Conservation (phyloP, 2,797 vertebrate species). For the Acomys russatus region DNA sequence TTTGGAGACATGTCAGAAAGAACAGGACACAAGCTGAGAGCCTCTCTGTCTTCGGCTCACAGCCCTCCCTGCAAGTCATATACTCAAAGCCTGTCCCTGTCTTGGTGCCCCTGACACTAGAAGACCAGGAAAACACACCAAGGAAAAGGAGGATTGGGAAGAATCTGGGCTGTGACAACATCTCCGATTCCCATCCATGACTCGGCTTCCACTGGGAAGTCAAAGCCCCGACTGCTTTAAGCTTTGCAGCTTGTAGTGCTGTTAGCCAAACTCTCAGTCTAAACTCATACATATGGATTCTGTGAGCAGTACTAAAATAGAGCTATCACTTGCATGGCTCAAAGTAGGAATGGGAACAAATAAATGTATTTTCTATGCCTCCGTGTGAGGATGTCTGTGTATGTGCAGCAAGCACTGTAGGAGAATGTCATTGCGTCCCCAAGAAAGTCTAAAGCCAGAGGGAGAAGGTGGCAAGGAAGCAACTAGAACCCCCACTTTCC, state of each 20-base stretch:
- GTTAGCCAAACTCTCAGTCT: not conserved
- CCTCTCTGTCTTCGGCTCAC: not conserved
- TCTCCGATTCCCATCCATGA: not conserved
- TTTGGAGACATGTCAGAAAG: not conserved
- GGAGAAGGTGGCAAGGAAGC: not conserved
- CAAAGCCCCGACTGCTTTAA: not conserved
- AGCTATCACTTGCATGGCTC: not conserved
- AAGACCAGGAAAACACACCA: not conserved
- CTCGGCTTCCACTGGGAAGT: not conserved
- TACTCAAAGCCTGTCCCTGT: not conserved
- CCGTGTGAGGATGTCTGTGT: not conserved
- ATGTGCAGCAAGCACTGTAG: not conserved
- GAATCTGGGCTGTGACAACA: not conserved
- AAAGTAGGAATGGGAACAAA: not conserved
- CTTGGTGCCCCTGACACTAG: rapidly evolving
- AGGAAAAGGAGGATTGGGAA: not conserved
- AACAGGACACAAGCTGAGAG: not conserved
- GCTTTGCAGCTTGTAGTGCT: not conserved
- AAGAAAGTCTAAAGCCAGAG: not conserved
- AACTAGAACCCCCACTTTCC: not conserved
- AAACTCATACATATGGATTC: not conserved
- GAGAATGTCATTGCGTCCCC: not conserved
- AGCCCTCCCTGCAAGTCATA: not conserved
- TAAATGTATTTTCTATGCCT: not conserved
- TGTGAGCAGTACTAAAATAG: not conserved